Percentiles rank a stretch among this genome's conserved stretches.
These are phyloP conservation scores for Crax fasciolata DNA, from an alignment of 2,797 vertebrate genomes.

Conservation along the genomic window DNA sequence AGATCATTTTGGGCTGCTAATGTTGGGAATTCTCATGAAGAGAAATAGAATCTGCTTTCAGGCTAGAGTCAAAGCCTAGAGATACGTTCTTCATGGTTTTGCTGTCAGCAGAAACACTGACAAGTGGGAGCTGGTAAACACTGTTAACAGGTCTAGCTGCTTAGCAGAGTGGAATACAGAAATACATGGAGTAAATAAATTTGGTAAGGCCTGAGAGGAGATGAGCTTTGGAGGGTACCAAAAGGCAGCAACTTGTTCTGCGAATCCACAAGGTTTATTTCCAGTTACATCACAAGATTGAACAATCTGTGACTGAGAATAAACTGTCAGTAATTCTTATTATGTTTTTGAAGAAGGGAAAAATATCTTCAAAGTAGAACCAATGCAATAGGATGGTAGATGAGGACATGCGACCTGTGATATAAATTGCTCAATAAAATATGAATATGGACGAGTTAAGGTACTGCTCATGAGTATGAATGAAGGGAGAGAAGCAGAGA, in stretches of 20 bases:
- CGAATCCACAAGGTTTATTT: slow-evolving; percentile 18
- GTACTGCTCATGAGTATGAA: background rate
- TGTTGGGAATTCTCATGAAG: background rate
- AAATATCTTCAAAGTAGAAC: slow-evolving; percentile 43
- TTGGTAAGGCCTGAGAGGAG: background rate
- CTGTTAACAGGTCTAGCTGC: background rate
- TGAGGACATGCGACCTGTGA: background rate
- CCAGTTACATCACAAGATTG: background rate
- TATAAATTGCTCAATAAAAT: slow-evolving; percentile 28
- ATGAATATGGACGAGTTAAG: slow-evolving; percentile 38
- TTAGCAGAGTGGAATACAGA: rapidly evolving
- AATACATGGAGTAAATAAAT: background rate
- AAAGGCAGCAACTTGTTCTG: slow-evolving; percentile 4
- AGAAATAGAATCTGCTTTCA: background rate
- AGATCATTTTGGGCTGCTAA: background rate
- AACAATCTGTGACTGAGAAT: slow-evolving; percentile 25
- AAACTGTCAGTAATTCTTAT: slow-evolving; percentile 34
- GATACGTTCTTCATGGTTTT: background rate
- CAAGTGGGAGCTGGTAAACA: background rate
- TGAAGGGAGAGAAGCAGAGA: background rate
- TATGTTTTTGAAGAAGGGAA: slow-evolving; percentile 6
- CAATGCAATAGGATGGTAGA: background rate
- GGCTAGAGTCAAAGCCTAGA: background rate
- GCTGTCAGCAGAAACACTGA: background rate
- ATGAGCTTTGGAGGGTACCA: background rate